Evolutionary conservation across 1,140 invertebrate species (phyloP).

Genomic region (Zaprionus inermis): DNA sequence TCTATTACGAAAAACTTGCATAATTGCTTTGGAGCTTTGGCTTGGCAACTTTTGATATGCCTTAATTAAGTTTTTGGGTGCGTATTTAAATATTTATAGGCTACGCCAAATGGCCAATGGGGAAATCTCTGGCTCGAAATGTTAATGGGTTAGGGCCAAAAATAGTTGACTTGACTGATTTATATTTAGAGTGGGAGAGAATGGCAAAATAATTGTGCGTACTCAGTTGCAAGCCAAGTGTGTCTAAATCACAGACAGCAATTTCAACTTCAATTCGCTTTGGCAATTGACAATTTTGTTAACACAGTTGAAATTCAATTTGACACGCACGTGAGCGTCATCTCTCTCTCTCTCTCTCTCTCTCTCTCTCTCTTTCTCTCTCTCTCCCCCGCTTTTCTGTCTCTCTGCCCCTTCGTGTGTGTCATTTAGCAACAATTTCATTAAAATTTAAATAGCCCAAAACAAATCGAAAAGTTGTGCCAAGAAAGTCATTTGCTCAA

Average conservation of each 20-base stretch:
- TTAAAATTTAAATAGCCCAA: slow-evolving; percentile 55
- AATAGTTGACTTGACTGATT: slow-evolving; percentile 39
- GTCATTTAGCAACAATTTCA: slow-evolving; percentile 49
- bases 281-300: slow-evolving; percentile 32
- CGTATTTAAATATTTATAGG: slow-evolving; percentile 54
- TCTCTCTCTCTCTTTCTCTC: neutral
- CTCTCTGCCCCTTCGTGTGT: slow-evolving; percentile 12
- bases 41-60: slow-evolving; percentile 57
- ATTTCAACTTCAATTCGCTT: slow-evolving; percentile 32
- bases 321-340: slow-evolving; percentile 38
- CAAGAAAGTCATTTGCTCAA: slow-evolving; percentile 57
- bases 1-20: slow-evolving; percentile 50
- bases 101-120: slow-evolving; percentile 42
- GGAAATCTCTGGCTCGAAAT: slow-evolving; percentile 43
- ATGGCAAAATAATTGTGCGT: neutral
- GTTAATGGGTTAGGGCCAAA: slow-evolving; percentile 55
- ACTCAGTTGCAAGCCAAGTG: neutral
- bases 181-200: slow-evolving; percentile 36
- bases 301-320: slow-evolving; percentile 36
- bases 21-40: slow-evolving; percentile 52
- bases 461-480: slow-evolving; percentile 46
- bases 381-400: slow-evolving; percentile 2
- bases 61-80: slow-evolving; percentile 55
- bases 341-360: neutral
- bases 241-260: too few relatives aligned